Evolutionary conservation across 2,797 vertebrate genomes (phyloP), one percentile per base, ranked within the genome.

Genomic region (Hydrophis major): DNA sequence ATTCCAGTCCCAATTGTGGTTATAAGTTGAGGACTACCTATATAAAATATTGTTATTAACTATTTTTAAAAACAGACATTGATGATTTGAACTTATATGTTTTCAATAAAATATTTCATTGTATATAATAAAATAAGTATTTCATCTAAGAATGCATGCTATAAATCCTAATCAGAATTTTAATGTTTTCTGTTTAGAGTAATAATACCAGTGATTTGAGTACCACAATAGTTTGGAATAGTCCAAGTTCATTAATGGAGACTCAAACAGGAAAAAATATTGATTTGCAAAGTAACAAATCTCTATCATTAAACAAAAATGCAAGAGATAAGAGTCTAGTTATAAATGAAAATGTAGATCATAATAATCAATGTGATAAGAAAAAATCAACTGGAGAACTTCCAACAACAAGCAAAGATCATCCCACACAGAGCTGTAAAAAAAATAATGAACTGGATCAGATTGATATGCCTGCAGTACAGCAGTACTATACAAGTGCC

Each of bases 141-240:
- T 18, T 50, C 1, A 3, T 28, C 56, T 74, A 66, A n/a, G 27
- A 59, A 74, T 10, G 16, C 47, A 90, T 4, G 25, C 22, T 90
- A 42, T 87, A 14, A 93, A 93, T 90, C 20, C 50, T 86, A 86
- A 91, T 88, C 18, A 47, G 14, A 47, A 56, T 25, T 55, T 42
- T 83, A 89, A 60, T 91, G 50, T 11, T 91, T 69, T 94, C 94
- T 95, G 5, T 94, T 22, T 96, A 99, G 99, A 98, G 69, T 90
- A 98, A 98, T 94, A 95, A 96, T 59, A 96, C 96, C 47, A 97
- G 98, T 97, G 97, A 98, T 1, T 96, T 99, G 92, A 99, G 99
- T 96, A 99, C 99, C 93, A 99, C 99, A 89, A 98, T 99, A 96
- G 96, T 99, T 96, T 96, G 96, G 95, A 97, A 98, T 93, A 99